A percentile compares a stretch with the other conserved stretches of the same genome.
Evolutionary conservation across 53 echinoderm and acorn worm species (phyloP).

Genomic region (Astropecten irregularis): DNA sequence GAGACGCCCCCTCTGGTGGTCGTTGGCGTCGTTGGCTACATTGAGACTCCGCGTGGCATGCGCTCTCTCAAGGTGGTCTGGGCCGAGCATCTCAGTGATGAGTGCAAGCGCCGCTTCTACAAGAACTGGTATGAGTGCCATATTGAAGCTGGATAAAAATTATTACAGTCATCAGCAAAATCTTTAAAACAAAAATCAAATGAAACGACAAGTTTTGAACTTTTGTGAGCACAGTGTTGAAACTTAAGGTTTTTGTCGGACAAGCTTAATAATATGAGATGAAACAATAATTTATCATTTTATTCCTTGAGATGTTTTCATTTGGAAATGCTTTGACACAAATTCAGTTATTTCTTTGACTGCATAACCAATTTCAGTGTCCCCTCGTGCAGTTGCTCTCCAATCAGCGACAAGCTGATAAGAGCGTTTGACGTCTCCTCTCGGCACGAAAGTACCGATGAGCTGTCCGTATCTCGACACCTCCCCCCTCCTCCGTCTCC

Average conservation of each 20-base stretch:
- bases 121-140: conserved; percentile 95
- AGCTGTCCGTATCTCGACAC: conserved; percentile 27
- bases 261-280: too few species aligned
- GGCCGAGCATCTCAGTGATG: conserved; percentile 99
- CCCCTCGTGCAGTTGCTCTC: conserved; percentile 36
- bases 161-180: too few species aligned
- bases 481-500: background rate
- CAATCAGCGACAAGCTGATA: conserved; percentile 66
- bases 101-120: conserved; percentile 99
- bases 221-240: too few species aligned
- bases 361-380: background rate
- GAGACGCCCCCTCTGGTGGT: conserved; percentile 96
- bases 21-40: conserved; percentile 96
- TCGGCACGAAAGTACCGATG: conserved; percentile 40
- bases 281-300: too few species aligned
- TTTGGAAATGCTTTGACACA: too few species aligned
- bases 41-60: conserved; percentile 92
- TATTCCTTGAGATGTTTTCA: too few species aligned
- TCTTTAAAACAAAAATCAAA: too few species aligned
- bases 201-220: too few species aligned
- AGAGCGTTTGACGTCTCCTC: conserved; percentile 61
- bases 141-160: too few species aligned
- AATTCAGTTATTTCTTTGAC: too few species aligned
- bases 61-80: conserved; percentile 95
- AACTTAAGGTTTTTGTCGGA: too few species aligned